Base-by-base conservation (phyloP, 2,888 invertebrate species). In the Pseudanteris insignis region DNA sequence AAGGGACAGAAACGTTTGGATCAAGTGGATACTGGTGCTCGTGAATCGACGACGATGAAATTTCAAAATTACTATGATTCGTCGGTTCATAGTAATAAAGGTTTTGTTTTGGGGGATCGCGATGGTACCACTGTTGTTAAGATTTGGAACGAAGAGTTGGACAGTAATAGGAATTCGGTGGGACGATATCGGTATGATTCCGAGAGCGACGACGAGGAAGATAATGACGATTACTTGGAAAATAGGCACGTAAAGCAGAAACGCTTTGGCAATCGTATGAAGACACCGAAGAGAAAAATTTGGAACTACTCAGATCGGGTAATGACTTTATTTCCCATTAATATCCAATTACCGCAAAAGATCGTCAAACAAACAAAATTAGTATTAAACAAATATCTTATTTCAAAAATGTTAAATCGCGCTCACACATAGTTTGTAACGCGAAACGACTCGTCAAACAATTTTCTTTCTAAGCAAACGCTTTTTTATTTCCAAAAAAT, bases 251-350 rank as follows among this genome's bases (percentile, higher is more conserved):
- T 26, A 40, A 65, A 43, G 18, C 66, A 41, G 24, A 47, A 48
- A 34, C 61, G 50, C 26, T 29, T 44, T 10, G 62, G 47, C 2
- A 61, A 50, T 50, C 66, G 66, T 59, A 62, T 58, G 47, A 48
- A 61, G 11, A 72, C 70, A 63, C 76, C 76, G 18, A 66, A 69
- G 10, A 70, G 76, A 48, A 72, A 71, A 65, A 40, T 71, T 26
- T 78, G 76, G 77, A 72, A 70, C 51, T 75, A 75, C 40, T 71
- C 74, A 50, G 76, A 77, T 62, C 75, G 71, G 77, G 77, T 78
- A 77, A 11, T 24, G 6, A 15, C 76, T 77, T 76, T n/a, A n/a
- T 6, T 26, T 21, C 1, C 7, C 11, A 14, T 12, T 2, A 25
- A 32, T 28, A n/a, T 26, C 13, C 5, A 13, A 21, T 24, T 26